A percentile compares a stretch with the other conserved stretches of the same genome.
Evolutionary conservation across 2,888 invertebrate genomes (phyloP).

Genomic region (Ormyrus labotus): DNA sequence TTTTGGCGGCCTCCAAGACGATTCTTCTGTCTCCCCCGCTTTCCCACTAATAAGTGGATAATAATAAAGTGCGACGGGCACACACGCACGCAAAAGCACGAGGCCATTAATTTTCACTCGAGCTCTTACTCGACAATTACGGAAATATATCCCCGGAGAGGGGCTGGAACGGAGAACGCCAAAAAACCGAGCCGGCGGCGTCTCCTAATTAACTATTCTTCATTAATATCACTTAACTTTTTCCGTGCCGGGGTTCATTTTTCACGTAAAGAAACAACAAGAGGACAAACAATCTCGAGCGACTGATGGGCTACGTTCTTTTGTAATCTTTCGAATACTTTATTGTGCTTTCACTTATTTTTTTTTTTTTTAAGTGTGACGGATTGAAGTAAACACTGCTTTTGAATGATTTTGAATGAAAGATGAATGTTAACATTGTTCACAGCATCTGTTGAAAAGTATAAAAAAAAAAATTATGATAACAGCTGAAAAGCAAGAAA

Average conservation of each 20-base stretch:
- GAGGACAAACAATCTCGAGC: no score
- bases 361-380: constrained; percentile 1
- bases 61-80: constrained; percentile 41
- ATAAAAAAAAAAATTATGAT: neutral
- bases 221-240: constrained; percentile 67
- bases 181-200: constrained; percentile 47
- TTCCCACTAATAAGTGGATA: constrained; percentile 46
- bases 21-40: constrained; percentile 1
- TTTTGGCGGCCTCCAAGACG: neutral
- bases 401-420: neutral
- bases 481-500: neutral
- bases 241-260: constrained; percentile 57
- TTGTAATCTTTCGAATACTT: no score
- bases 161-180: constrained; percentile 1
- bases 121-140: constrained; percentile 64
- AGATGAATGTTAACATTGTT: no score
- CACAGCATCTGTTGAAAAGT: no score
- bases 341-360: neutral
- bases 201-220: constrained; percentile 66
- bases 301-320: neutral
- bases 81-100: neutral
- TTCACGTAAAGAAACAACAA: constrained; percentile 48
- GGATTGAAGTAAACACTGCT: neutral
- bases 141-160: constrained; percentile 63
- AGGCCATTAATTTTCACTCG: constrained; percentile 63